Base-by-base conservation (phyloP, 1,140 invertebrate species). In the Acromyrmex echinatior region DNA sequence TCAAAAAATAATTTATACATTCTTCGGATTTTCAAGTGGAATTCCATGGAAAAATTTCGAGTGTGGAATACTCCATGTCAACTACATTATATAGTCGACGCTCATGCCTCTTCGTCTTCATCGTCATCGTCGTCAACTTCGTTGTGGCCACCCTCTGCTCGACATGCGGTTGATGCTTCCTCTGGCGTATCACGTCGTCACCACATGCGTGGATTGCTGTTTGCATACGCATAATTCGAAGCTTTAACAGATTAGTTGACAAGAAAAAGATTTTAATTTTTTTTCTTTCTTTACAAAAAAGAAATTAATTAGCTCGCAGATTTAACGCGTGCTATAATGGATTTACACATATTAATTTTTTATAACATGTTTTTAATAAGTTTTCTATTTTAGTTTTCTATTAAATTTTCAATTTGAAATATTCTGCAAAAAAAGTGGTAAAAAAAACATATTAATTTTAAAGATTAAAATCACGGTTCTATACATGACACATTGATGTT, bases 121-220 rank as follows among this genome's bases (percentile, higher is more conserved):
- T 63, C 45, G 25, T 66, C 77, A 7, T 68, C 45, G 5, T 79
- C 60, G 60, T 68, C 63, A 25, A 68, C 68, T 31, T 76, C 39
- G 51, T n/a, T 65, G 80, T 62, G 56, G 73, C 45, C 85, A 87
- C 78, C 88, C 86, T 89, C 88, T 87, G 85, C 71, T 74, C 31
- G 63, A 68, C 79, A 89, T 78, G 84, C 78, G 84, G 63, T 71
- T 77, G 70, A 70, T 79, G 65, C 16, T 56, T 71, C 16, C n/a
- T 39, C 63, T 51, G 74, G 58, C 56, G 68, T 71, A 56, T 73
- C 79, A 65, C 62, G 49, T 60, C 62, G 60, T 14, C 74, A 65
- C 66, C 31, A 71, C 51, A 35, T 65, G 28, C n/a, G 53, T 25
- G 35, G 66, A 86, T 74, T 76, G 60, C 35, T 90, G 31, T 86